Evolutionary conservation across 2,888 invertebrate species (phyloP).

Genomic region (Drosophila peninsularis): DNA sequence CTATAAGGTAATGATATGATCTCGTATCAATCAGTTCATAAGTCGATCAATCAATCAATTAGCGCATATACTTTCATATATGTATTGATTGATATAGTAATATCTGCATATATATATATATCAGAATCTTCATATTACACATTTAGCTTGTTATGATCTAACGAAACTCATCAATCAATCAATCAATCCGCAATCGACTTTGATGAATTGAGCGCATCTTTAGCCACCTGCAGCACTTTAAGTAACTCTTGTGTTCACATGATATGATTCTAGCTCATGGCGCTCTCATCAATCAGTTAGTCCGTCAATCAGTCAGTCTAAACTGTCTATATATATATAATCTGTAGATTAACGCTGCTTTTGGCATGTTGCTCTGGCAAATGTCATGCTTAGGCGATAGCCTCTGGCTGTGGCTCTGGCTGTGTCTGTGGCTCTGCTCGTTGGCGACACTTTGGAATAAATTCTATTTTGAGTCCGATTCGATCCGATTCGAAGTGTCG

Average conservation of each 20-base stretch:
- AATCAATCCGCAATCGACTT: not conserved
- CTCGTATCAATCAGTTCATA: not conserved
- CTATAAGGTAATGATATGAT: too few relatives aligned
- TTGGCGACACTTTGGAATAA: slow-evolving; percentile 57
- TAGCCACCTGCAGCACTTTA: too few relatives aligned
- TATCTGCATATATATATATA: not conserved
- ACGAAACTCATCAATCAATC: not conserved
- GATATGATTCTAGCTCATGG: not conserved
- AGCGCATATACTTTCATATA: not conserved
- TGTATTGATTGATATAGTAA: not conserved
- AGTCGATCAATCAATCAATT: not conserved
- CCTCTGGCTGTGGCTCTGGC: slow-evolving; percentile 53
- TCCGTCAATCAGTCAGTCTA: not conserved
- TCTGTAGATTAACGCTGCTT: not conserved
- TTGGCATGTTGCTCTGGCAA: slow-evolving; percentile 36
- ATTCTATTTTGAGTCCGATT: slow-evolving; percentile 61
- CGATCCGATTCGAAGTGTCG: slow-evolving; percentile 45
- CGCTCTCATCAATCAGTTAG: not conserved
- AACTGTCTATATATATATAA: not conserved
- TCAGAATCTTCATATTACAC: not conserved
- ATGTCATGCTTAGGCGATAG: slow-evolving; percentile 65
- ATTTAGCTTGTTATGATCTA: not conserved
- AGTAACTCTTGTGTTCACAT: not conserved
- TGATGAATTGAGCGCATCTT: too few relatives aligned
- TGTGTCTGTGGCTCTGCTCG: slow-evolving; percentile 36